These are phyloP conservation scores for Arenicola marina DNA, from an alignment of 2,888 invertebrate species.

Conservation along the genomic window DNA sequence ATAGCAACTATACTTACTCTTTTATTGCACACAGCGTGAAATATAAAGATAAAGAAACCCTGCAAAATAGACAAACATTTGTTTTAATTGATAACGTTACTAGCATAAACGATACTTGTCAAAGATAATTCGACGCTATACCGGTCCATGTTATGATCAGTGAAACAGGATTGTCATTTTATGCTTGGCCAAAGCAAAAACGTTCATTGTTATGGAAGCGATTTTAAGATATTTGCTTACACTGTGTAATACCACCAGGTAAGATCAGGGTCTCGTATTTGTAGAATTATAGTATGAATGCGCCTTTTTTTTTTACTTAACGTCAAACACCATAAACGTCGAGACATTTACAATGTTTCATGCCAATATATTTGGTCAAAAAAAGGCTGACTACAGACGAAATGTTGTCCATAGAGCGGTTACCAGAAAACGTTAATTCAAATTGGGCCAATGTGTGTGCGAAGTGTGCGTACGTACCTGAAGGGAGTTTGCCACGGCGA, in stretches of 20 bases:
- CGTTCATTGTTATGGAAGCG: too few relatives aligned
- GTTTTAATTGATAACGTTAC: neutral
- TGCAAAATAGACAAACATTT: conserved; percentile 18
- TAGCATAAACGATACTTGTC: neutral
- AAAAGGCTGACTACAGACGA: too few relatives aligned
- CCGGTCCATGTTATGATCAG: neutral
- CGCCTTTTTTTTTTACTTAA: neutral
- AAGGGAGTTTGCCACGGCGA: conserved; percentile 32
- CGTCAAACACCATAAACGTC: neutral
- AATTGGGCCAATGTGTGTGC: too few relatives aligned
- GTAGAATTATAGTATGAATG: neutral
- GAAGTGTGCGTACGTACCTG: conserved; percentile 20
- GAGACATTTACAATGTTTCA: neutral
- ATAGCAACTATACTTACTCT: conserved; percentile 29
- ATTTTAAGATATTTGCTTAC: too few relatives aligned
- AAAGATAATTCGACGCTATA: neutral
- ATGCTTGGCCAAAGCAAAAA: neutral
- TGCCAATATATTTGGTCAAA: neutral
- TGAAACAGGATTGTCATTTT: neutral
- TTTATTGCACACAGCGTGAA: conserved; percentile 34
- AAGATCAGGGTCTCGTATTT: too few relatives aligned
- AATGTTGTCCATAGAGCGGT: too few relatives aligned
- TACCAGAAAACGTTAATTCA: too few relatives aligned
- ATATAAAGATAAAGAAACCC: conserved; percentile 37
- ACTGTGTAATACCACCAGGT: too few relatives aligned